phyloP scores from a whole-genome alignment of 2,113 vertebrate genomes.

The Tenrec ecaudatus region DNA sequence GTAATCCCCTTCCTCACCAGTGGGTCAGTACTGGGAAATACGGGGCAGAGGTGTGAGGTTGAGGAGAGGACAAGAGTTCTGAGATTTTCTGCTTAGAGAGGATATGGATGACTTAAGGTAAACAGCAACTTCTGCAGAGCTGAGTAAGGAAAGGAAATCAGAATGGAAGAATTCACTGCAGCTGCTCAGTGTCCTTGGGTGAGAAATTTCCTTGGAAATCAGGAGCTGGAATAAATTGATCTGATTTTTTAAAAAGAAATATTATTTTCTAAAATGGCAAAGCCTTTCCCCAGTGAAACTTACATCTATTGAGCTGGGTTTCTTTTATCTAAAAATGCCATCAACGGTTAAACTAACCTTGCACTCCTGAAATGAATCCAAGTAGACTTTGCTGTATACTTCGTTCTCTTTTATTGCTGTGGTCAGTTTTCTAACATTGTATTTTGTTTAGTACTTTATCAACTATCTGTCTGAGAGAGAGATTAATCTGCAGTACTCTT shows the following conservation, averaged over 20 bases:
- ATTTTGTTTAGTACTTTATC: not conserved
- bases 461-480: not conserved
- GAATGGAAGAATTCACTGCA: fast-evolving
- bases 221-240: not conserved
- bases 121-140: fast-evolving
- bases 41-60: not conserved
- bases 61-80: not conserved
- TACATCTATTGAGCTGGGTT: not conserved
- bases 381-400: not conserved
- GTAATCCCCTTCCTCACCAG: slow-evolving; percentile 76
- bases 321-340: not conserved
- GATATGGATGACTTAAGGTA: not conserved
- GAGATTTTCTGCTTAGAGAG: not conserved
- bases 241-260: not conserved
- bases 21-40: not conserved
- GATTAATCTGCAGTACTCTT: not conserved
- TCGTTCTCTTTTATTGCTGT: not conserved
- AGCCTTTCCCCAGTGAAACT: not conserved
- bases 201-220: not conserved
- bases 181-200: not conserved
- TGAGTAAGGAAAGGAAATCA: not conserved
- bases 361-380: not conserved
- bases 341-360: not conserved
- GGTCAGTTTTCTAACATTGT: not conserved
- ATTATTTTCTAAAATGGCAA: not conserved